Evolutionary conservation across 1,140 invertebrate species (phyloP).

Genomic region (Prorops nasuta): DNA sequence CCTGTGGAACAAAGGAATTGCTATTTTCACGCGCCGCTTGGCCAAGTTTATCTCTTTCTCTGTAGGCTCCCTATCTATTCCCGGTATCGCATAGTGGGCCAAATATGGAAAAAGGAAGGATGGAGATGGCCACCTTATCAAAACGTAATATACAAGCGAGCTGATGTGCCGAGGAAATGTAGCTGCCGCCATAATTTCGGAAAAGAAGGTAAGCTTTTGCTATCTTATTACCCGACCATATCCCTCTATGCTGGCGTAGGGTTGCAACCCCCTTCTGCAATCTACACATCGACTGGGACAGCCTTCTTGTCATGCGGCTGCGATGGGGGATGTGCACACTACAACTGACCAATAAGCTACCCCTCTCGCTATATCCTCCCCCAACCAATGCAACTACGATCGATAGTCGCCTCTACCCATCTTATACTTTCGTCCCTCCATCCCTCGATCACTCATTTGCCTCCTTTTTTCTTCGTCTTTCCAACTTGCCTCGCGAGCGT

Average conservation of each 20-base stretch:
- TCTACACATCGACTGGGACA: conserved; percentile 15
- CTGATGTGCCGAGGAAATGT: background rate
- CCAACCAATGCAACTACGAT: conserved; percentile 21
- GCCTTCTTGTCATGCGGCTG: conserved; percentile 24
- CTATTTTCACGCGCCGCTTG: no score
- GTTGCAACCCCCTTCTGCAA: conserved; percentile 25
- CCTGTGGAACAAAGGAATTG: no score
- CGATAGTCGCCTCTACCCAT: conserved; percentile 22
- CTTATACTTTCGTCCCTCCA: background rate
- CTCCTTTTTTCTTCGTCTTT: no score
- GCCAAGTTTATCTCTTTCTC: no score
- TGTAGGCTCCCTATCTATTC: no score
- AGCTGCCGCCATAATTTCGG: conserved; percentile 29
- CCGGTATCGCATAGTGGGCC: no score
- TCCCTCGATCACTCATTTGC: no score
- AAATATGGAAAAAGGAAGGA: no score
- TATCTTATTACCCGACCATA: conserved; percentile 14
- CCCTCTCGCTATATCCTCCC: conserved; percentile 24
- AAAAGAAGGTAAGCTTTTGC: conserved; percentile 28
- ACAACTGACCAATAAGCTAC: conserved; percentile 39
- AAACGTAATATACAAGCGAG: conserved; percentile 13
- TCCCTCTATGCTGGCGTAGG: conserved; percentile 24
- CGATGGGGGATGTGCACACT: conserved; percentile 23
- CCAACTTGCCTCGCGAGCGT: no score
- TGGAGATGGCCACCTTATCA: conserved; percentile 6